A percentile compares a stretch with the other conserved stretches of the same genome.
phyloP scores from a whole-genome alignment of 23 tunicate species.

The Ciona savignyi region DNA sequence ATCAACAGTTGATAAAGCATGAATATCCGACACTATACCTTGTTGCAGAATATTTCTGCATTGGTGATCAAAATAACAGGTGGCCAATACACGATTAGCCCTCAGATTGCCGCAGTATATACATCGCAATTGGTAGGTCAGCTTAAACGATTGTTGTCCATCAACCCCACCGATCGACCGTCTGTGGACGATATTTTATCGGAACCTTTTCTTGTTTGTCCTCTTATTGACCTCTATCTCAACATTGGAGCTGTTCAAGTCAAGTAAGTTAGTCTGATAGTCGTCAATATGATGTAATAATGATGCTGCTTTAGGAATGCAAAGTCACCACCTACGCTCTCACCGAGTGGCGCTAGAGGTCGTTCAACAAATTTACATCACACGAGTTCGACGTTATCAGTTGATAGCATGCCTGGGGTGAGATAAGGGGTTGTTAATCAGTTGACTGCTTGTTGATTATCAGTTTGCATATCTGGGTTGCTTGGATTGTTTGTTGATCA shows the following conservation, averaged over 20 bases:
- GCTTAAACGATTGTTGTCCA: constrained; percentile 34
- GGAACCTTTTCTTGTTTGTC: constrained; percentile 55
- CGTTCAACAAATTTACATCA: constrained; percentile 41
- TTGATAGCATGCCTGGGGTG: constrained; percentile 61
- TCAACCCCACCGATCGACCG: constrained; percentile 59
- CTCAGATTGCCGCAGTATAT: constrained; percentile 53
- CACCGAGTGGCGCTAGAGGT: constrained; percentile 27
- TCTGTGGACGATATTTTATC: constrained; percentile 63
- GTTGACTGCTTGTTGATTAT: too few relatives aligned
- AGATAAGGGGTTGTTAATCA: not conserved
- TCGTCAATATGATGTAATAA: not conserved
- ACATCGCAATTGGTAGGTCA: constrained; percentile 18
- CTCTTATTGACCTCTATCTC: constrained; percentile 56
- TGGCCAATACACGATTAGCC: constrained; percentile 62
- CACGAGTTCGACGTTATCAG: constrained; percentile 69
- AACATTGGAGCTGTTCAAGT: constrained; percentile 92
- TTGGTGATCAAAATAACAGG: constrained; percentile 74
- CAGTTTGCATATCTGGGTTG: too few relatives aligned
- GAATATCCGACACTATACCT: too few relatives aligned
- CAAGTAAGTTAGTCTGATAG: constrained; percentile 47
- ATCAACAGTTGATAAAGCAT: too few relatives aligned
- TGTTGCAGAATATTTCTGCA: constrained; percentile 91
- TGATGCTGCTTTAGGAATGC: constrained; percentile 43
- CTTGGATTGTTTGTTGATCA: too few relatives aligned
- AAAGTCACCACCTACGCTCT: constrained; percentile 20